phyloP scores from a whole-genome alignment of 23 tunicate genomes.

The Clavelina lepadiformis region DNA sequence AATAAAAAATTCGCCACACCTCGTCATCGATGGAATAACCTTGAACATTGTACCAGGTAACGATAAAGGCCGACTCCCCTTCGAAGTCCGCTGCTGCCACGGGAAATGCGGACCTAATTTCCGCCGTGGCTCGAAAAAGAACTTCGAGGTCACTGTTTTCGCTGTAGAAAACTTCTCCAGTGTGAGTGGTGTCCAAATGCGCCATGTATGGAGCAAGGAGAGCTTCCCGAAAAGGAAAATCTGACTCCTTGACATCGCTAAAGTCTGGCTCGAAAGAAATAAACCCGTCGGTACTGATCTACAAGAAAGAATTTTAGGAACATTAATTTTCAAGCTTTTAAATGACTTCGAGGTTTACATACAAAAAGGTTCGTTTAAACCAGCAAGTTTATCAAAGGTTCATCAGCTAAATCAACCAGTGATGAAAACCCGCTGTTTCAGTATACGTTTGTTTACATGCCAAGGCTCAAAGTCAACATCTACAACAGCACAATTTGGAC shows the following conservation, averaged over 20 bases:
- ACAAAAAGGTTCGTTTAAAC: no score
- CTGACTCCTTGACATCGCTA: slow-evolving; percentile 8
- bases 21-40: slow-evolving; percentile 39
- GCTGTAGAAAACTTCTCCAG: slow-evolving; percentile 49
- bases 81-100: slow-evolving; percentile 44
- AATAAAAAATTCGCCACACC: slow-evolving; percentile 27
- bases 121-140: slow-evolving; percentile 50
- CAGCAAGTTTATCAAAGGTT: no score
- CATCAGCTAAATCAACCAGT: no score
- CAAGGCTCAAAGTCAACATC: no score
- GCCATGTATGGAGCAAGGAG: slow-evolving; percentile 78
- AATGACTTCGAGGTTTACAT: no score
- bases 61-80: slow-evolving; percentile 74
- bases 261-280: slow-evolving; percentile 50
- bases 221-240: slow-evolving; percentile 61
- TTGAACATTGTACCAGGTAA: slow-evolving; percentile 67
- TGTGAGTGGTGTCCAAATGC: slow-evolving; percentile 47
- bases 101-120: slow-evolving; percentile 55
- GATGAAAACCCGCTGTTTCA: no score
- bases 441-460: no score
- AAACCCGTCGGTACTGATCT: slow-evolving; percentile 84
- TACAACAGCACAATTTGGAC: no score
- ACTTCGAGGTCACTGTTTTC: slow-evolving; percentile 41
- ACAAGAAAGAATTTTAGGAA: not conserved
- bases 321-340: no score